phyloP scores from a whole-genome alignment of 2,888 invertebrate genomes.

The Andrena bucephala region DNA sequence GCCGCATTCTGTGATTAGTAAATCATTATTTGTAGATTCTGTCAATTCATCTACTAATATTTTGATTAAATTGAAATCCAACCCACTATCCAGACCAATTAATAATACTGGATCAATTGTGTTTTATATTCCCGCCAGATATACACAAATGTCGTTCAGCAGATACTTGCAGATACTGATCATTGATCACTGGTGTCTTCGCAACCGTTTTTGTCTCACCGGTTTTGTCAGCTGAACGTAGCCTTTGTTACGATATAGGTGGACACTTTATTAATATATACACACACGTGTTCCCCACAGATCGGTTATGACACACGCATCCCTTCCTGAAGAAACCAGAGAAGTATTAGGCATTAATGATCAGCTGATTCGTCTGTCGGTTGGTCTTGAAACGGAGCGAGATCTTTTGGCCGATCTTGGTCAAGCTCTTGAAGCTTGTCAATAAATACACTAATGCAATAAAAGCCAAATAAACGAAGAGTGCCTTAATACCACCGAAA shows the following conservation, averaged over 20 bases:
- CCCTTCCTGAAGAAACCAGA: constrained; percentile 92
- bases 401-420: constrained; percentile 95
- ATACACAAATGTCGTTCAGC: too few species aligned
- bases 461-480: not conserved
- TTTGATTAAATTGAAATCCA: too few species aligned
- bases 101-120: too few species aligned
- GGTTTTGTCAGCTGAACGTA: too few species aligned
- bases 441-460: constrained; percentile 45
- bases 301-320: constrained; percentile 97
- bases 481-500: not conserved
- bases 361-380: constrained; percentile 93
- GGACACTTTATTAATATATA: constrained; percentile 6
- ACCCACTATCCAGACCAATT: too few species aligned
- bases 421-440: constrained; percentile 89
- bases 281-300: constrained; percentile 84
- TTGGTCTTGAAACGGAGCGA: constrained; percentile 94
- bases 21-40: too few species aligned
- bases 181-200: too few species aligned
- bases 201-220: too few species aligned
- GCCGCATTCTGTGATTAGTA: too few species aligned
- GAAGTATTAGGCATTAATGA: constrained; percentile 92
- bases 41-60: too few species aligned
- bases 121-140: too few species aligned
- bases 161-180: too few species aligned
- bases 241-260: not conserved